phyloP scores from a whole-genome alignment of 2,113 vertebrate genomes.

The Oxyura jamaicensis region DNA sequence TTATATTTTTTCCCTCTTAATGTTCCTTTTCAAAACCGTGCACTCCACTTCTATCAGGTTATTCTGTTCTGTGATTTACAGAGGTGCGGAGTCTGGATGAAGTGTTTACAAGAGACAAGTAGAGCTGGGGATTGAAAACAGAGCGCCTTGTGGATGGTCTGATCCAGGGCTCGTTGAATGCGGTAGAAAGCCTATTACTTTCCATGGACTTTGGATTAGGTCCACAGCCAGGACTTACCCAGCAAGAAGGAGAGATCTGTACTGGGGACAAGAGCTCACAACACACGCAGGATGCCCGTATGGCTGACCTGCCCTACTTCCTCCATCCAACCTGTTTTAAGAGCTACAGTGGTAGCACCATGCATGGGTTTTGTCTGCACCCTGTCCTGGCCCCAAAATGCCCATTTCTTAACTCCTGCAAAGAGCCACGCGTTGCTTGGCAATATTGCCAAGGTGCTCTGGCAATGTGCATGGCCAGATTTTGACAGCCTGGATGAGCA shows the following conservation, averaged over 20 bases:
- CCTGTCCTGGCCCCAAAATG: neutral
- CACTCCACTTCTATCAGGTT: neutral
- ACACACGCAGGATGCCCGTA: rapidly evolving
- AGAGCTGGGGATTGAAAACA: neutral
- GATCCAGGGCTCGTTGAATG: neutral
- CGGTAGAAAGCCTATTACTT: neutral
- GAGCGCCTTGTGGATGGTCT: neutral
- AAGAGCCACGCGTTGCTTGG: rapidly evolving
- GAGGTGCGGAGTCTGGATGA: neutral
- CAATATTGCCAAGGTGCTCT: rapidly evolving
- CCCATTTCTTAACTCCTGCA: neutral
- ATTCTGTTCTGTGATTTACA: conserved; percentile 16
- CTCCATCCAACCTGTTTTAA: neutral
- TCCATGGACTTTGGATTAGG: neutral
- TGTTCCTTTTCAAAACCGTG: neutral
- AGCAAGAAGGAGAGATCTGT: neutral
- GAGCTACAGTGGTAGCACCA: neutral
- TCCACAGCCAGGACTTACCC: neutral
- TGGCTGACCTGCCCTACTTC: neutral
- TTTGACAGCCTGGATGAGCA: neutral
- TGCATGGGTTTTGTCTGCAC: rapidly evolving
- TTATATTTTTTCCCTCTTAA: conserved; percentile 21
- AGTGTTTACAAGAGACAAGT: conserved; percentile 4
- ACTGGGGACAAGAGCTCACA: neutral
- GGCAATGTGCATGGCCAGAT: neutral